These are phyloP conservation scores for Arnoldichthys spilopterus DNA, from an alignment of 2,797 vertebrate genomes.

Conservation along the genomic window DNA sequence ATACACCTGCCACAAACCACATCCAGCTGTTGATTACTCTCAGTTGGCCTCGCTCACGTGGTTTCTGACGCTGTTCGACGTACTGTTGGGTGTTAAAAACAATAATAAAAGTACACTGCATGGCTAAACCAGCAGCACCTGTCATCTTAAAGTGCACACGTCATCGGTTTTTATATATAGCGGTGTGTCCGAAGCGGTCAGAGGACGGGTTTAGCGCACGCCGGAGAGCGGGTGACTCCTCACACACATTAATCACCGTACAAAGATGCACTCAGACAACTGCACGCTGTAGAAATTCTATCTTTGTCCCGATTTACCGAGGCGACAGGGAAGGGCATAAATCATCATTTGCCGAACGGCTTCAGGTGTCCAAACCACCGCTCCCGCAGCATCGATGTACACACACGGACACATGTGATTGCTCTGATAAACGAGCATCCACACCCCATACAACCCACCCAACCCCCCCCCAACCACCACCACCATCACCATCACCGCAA, in stretches of 20 bases:
- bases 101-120: neutral
- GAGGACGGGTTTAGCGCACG: neutral
- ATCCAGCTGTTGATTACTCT: no score
- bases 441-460: no score
- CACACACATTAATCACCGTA: conserved; percentile 59
- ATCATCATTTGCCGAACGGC: conserved; percentile 65
- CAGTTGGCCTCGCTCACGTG: neutral
- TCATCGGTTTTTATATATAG: neutral
- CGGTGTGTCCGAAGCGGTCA: neutral
- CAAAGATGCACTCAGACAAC: conserved; percentile 57
- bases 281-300: conserved; percentile 61
- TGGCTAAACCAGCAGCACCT: neutral
- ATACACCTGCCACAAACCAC: no score
- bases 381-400: conserved; percentile 26
- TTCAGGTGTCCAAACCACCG: conserved; percentile 44
- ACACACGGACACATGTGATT: conserved; percentile 34
- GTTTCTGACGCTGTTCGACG: neutral
- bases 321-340: conserved; percentile 53
- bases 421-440: conserved; percentile 46
- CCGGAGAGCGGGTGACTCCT: conserved; percentile 28
- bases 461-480: neutral
- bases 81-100: neutral
- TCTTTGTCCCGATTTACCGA: conserved; percentile 60
- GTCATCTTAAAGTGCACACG: neutral
- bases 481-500: no score